Conservation (phyloP, 2,113 vertebrate genomes). For the Drymodes brunneopygia region DNA sequence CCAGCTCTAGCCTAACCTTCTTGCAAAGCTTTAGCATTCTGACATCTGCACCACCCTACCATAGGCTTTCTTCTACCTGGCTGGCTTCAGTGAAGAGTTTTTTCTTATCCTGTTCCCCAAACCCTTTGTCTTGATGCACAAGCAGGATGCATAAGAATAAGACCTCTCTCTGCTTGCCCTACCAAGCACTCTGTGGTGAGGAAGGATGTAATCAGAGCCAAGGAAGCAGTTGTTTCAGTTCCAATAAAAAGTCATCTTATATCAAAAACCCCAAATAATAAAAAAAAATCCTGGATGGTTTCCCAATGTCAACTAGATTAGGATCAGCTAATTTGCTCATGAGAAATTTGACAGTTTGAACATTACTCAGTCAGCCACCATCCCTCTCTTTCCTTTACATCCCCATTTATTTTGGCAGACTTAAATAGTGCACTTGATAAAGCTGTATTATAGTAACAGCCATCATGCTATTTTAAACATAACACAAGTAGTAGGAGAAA, state of each 20-base stretch:
- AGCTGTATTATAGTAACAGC: background rate
- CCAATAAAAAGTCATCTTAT: constrained; percentile 48
- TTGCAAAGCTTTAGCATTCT: background rate
- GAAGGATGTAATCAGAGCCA: constrained; percentile 29
- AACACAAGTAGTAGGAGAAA: constrained; percentile 22
- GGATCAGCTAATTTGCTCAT: constrained; percentile 63
- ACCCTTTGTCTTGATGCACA: background rate
- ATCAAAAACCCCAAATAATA: background rate
- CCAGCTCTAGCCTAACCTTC: background rate
- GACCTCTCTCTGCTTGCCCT: background rate
- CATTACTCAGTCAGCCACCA: constrained; percentile 22
- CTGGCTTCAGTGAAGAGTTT: background rate
- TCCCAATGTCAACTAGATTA: constrained; percentile 60
- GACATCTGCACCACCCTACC: background rate
- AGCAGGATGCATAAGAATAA: background rate
- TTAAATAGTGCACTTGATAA: background rate
- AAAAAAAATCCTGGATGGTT: constrained; percentile 20
- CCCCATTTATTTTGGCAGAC: constrained; percentile 39
- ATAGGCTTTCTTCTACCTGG: background rate
- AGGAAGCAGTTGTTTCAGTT: constrained; percentile 25
- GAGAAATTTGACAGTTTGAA: constrained; percentile 59
- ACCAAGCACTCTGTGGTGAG: background rate
- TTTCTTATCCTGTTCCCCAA: background rate
- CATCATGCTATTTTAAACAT: background rate
- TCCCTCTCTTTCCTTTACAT: constrained; percentile 16